A percentile compares a stretch with the other conserved stretches of the same genome.
phyloP scores from a whole-genome alignment of 2,888 invertebrate species.

The Chrysolina americana region DNA sequence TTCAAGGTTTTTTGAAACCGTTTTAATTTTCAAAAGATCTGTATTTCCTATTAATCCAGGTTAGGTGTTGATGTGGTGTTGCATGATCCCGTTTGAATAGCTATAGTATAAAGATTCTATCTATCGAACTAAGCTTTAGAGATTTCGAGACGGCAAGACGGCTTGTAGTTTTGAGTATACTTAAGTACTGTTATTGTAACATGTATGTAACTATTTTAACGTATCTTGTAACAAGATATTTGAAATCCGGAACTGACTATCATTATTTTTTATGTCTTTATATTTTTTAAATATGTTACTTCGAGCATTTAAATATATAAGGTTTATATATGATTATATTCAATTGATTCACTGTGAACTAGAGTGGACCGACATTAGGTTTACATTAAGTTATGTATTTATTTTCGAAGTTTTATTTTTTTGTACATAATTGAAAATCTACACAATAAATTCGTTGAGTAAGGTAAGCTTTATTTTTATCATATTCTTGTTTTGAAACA shows the following conservation, averaged over 20 bases:
- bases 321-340: constrained; percentile 28
- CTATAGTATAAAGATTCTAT: constrained; percentile 45
- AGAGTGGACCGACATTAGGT: constrained; percentile 26
- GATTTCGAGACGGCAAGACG: constrained; percentile 22
- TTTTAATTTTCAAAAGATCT: constrained; percentile 47
- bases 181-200: constrained; percentile 44
- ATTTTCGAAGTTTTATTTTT: constrained; percentile 50
- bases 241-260: constrained; percentile 56
- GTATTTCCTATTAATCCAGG: constrained; percentile 38
- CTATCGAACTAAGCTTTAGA: constrained; percentile 43
- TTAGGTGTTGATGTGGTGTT: constrained; percentile 46
- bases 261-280: constrained; percentile 49
- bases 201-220: constrained; percentile 46
- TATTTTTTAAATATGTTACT: constrained; percentile 43
- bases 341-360: constrained; percentile 17
- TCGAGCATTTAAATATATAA: constrained; percentile 55
- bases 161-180: constrained; percentile 47
- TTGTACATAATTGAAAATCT: constrained; percentile 47
- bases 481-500: neutral
- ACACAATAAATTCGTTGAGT: constrained; percentile 44
- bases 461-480: constrained; percentile 13
- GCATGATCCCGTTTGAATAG: constrained; percentile 50
- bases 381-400: constrained; percentile 52
- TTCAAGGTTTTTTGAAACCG: constrained; percentile 20
- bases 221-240: constrained; percentile 60